A percentile compares a stretch with the other conserved stretches of the same genome.
phyloP scores from a whole-genome alignment of 2,113 vertebrate species.

The Stegostoma tigrinum region DNA sequence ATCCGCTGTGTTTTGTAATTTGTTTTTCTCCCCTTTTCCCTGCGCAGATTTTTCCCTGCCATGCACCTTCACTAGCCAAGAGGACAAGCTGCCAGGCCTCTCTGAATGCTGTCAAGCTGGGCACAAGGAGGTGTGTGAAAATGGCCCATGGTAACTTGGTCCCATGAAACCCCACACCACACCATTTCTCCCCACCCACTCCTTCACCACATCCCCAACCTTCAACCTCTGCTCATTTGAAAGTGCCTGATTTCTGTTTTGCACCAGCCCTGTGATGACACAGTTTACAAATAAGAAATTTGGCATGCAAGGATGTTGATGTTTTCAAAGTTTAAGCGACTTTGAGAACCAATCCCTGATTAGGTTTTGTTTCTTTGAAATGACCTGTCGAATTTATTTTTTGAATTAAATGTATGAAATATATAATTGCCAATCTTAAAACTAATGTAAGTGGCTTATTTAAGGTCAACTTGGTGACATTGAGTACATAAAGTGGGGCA shows the following conservation, averaged over 20 bases:
- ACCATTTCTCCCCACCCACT: background rate
- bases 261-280: background rate
- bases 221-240: constrained; percentile 7
- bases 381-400: background rate
- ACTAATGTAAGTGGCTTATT: background rate
- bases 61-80: constrained; percentile 26
- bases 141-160: constrained; percentile 28
- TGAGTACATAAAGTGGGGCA: background rate
- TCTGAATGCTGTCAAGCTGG: constrained; percentile 24
- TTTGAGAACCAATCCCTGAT: background rate
- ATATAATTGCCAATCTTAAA: background rate
- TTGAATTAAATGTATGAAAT: background rate
- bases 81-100: constrained; percentile 34
- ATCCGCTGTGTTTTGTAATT: constrained; percentile 32
- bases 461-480: background rate
- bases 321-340: background rate
- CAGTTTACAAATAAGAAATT: background rate
- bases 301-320: background rate
- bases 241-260: background rate
- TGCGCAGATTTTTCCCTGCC: constrained; percentile 32
- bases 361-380: background rate
- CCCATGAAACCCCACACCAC: background rate
- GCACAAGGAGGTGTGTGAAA: constrained; percentile 35
- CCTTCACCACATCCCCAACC: background rate
- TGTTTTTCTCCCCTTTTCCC: constrained; percentile 35